phyloP scores from a whole-genome alignment of 2,888 invertebrate species.

The Leucophenga maculata region DNA sequence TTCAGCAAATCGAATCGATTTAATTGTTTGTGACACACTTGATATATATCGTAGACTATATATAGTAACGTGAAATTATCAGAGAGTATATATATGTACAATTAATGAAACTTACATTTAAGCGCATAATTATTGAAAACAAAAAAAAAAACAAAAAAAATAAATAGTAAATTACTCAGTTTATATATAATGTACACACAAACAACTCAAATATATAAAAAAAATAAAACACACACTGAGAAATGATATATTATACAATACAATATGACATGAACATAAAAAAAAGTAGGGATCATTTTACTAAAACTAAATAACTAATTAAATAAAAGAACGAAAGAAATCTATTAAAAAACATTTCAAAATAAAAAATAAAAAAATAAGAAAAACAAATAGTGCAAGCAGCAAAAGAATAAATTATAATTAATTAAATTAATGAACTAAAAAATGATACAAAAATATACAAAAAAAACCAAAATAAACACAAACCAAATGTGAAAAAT shows the following conservation, averaged over 20 bases:
- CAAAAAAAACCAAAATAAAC: too few relatives aligned
- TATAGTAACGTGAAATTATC: slow-evolving; percentile 34
- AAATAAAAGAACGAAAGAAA: slow-evolving; percentile 47
- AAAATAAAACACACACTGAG: slow-evolving; percentile 36
- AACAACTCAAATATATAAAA: slow-evolving; percentile 35
- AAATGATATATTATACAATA: slow-evolving; percentile 47
- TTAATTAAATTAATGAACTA: slow-evolving; percentile 40
- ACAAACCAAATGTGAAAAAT: slow-evolving; percentile 50
- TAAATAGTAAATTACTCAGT: slow-evolving; percentile 29
- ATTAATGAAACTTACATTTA: not conserved
- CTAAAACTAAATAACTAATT: slow-evolving; percentile 39
- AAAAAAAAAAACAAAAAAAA: slow-evolving; percentile 34
- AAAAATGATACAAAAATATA: too few relatives aligned
- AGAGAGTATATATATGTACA: slow-evolving; percentile 9
- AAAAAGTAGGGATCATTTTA: slow-evolving; percentile 69
- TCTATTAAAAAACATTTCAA: slow-evolving; percentile 33
- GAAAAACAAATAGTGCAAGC: slow-evolving; percentile 41
- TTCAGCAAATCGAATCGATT: slow-evolving; percentile 47
- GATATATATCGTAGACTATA: too few relatives aligned
- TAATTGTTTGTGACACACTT: slow-evolving; percentile 13
- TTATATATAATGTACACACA: slow-evolving; percentile 38
- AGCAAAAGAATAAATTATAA: slow-evolving; percentile 32
- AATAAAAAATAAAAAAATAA: slow-evolving; percentile 40
- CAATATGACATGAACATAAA: slow-evolving; percentile 63
- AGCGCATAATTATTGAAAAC: slow-evolving; percentile 5